Evolutionary conservation across 2,888 invertebrate genomes (phyloP).

Genomic region (Drosophila stalkeri): DNA sequence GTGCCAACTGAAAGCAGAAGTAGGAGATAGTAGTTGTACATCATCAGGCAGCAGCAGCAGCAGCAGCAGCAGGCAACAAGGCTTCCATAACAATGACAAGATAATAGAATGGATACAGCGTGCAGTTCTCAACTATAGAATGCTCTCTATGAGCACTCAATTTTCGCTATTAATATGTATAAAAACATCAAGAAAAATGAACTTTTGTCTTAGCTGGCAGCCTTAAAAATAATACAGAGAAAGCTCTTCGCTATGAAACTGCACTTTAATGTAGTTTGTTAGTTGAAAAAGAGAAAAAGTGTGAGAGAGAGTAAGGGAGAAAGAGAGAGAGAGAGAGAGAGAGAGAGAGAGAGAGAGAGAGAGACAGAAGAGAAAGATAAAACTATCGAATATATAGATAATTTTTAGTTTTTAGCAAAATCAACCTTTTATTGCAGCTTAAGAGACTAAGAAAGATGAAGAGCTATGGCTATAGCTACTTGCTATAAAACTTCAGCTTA

Average conservation of each 20-base stretch:
- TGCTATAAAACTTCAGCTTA: not conserved
- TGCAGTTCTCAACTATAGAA: conserved; percentile 37
- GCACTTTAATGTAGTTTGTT: not conserved
- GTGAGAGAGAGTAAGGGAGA: not conserved
- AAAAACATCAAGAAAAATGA: conserved; percentile 1
- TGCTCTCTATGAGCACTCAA: conserved; percentile 49
- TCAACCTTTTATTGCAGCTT: too few species aligned
- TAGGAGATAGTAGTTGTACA: not conserved
- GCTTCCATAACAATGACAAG: conserved; percentile 71
- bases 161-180: conserved; percentile 36
- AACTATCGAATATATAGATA: not conserved
- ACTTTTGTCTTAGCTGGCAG: conserved; percentile 27
- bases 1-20: not conserved
- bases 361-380: not conserved
- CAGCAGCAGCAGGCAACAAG: conserved; percentile 6
- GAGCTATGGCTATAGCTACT: not conserved
- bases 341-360: not conserved
- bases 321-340: not conserved
- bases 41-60: conserved; percentile 7
- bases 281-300: not conserved
- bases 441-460: too few species aligned
- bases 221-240: not conserved
- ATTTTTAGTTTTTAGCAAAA: too few species aligned
- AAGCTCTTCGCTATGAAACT: conserved; percentile 1
- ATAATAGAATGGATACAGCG: conserved; percentile 59